Conservation (phyloP, 2,797 vertebrate species). For the Platyrinchus mystaceus region DNA sequence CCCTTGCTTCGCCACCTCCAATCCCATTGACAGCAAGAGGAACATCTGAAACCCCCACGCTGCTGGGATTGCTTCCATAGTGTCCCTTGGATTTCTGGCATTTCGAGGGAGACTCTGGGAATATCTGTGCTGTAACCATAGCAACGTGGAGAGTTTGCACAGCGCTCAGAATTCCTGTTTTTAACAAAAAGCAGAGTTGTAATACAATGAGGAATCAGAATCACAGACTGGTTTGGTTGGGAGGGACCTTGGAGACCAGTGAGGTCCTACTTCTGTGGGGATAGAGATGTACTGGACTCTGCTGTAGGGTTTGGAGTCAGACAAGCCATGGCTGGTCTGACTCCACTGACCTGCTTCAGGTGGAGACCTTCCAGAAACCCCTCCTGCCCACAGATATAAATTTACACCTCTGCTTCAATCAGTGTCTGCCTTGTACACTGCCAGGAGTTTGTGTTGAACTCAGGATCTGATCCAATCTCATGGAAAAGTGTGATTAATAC, state of each 20-base stretch:
- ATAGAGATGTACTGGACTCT: not conserved
- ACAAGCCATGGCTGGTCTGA: not conserved
- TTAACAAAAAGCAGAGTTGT: not conserved
- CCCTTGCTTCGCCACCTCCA: not conserved
- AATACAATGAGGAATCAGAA: not conserved
- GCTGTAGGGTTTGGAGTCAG: not conserved
- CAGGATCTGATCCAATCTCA: not conserved
- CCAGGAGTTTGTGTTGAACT: not conserved
- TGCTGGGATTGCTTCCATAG: not conserved
- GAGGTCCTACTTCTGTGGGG: not conserved
- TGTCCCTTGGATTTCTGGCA: not conserved
- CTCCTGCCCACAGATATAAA: not conserved
- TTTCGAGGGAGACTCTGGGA: not conserved
- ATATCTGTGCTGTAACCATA: not conserved
- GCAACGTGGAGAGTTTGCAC: not conserved
- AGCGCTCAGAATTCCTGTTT: not conserved
- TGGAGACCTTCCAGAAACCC: not conserved
- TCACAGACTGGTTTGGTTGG: not conserved
- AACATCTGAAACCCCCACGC: not conserved
- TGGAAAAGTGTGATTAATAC: too few species aligned
- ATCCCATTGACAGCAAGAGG: conserved; percentile 2
- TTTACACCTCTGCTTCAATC: not conserved
- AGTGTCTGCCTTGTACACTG: rapidly evolving
- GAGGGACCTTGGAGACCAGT: not conserved
- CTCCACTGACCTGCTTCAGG: not conserved